These are phyloP conservation scores for Bombylius major DNA, from an alignment of 2,888 invertebrate genomes.

Conservation along the genomic window DNA sequence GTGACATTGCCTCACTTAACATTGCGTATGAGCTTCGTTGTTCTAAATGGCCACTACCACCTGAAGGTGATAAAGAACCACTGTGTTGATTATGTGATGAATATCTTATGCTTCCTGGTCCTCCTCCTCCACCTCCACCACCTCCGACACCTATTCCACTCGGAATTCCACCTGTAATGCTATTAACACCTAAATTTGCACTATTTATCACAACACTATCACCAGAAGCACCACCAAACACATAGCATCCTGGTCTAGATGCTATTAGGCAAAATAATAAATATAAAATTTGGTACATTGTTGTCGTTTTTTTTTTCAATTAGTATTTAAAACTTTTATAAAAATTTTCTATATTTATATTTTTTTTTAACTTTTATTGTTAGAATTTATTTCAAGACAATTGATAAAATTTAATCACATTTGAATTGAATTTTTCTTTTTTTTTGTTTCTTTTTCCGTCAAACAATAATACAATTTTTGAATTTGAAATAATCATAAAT, in stretches of 20 bases:
- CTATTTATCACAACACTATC: slow-evolving; percentile 19
- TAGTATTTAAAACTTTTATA: no score
- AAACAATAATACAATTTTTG: no score
- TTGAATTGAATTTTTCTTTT: no score
- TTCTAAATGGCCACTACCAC: slow-evolving; percentile 23
- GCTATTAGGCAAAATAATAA: not conserved
- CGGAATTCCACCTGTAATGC: not conserved
- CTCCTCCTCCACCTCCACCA: slow-evolving; percentile 13
- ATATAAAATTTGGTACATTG: not conserved
- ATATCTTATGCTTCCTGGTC: slow-evolving; percentile 11
- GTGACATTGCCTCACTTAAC: slow-evolving; percentile 44
- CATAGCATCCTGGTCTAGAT: slow-evolving; percentile 12
- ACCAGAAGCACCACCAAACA: slow-evolving; percentile 21
- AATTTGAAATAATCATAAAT: no score
- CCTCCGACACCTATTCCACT: slow-evolving; percentile 8
- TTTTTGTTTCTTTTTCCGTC: no score
- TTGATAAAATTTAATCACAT: no score
- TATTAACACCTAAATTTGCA: not conserved
- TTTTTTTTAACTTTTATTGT: no score
- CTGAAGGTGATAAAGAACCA: slow-evolving; percentile 11
- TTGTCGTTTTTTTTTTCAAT: not conserved
- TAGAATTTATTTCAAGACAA: no score
- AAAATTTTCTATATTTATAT: no score
- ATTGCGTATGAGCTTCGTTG: slow-evolving; percentile 37
- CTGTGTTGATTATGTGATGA: slow-evolving; percentile 15